These are phyloP conservation scores for Bufo gargarizans DNA, from an alignment of 2,113 vertebrate genomes.

Conservation along the genomic window DNA sequence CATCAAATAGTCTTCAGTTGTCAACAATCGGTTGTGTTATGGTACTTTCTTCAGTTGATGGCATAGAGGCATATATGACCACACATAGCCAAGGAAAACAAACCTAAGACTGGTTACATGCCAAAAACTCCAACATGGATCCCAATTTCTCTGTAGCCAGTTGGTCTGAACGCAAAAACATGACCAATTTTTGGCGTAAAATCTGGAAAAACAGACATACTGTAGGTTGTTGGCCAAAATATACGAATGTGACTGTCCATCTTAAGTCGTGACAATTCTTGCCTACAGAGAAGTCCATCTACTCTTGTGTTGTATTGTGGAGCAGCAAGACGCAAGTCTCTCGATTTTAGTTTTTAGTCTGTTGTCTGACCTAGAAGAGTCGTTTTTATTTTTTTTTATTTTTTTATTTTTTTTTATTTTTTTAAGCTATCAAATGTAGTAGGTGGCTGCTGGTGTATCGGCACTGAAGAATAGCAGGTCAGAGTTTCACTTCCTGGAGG, in stretches of 20 bases:
- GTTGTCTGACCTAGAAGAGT: neutral
- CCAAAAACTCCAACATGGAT: neutral
- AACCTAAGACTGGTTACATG: neutral
- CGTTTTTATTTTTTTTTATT: neutral
- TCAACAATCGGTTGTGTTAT: neutral
- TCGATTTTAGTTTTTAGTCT: neutral
- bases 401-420: neutral
- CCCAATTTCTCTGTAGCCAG: neutral
- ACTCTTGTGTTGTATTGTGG: neutral
- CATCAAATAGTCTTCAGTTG: neutral
- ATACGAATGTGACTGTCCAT: no score
- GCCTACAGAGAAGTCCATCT: neutral
- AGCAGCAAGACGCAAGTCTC: neutral
- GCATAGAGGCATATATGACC: neutral
- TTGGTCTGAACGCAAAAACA: neutral
- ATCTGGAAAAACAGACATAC: neutral
- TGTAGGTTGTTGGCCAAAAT: no score
- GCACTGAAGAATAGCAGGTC: rapidly evolving
- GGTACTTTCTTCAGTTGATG: neutral
- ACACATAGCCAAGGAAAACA: neutral
- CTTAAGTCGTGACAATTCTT: neutral
- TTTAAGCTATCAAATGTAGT: neutral
- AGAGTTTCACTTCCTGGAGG: neutral
- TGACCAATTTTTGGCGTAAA: neutral
- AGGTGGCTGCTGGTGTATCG: conserved; percentile 17